Percentiles rank a stretch among this genome's conserved stretches.
Evolutionary conservation across 2,113 vertebrate species (phyloP).

Genomic region (Agapornis roseicollis): DNA sequence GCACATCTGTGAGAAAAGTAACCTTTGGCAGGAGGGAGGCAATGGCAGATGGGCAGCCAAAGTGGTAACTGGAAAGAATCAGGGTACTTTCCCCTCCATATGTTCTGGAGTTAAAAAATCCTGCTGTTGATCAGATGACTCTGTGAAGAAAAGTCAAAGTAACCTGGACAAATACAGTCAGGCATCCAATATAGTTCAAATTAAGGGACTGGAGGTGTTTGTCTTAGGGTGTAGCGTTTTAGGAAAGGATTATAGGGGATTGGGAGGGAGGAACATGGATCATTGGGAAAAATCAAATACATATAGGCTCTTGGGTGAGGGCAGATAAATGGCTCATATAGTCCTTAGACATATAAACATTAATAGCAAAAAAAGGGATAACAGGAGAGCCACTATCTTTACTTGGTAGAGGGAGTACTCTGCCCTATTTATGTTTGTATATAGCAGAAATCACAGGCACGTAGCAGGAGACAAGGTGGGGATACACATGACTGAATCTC

Average conservation of each 20-base stretch:
- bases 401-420: neutral
- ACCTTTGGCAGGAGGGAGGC: neutral
- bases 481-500: neutral
- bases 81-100: neutral
- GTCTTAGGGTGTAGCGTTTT: neutral
- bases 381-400: neutral
- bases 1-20: neutral
- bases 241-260: neutral
- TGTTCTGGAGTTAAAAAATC: neutral
- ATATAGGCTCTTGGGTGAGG: accelerated
- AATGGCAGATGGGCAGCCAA: neutral
- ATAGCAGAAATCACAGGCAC: neutral
- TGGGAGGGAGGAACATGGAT: neutral
- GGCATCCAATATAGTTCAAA: neutral
- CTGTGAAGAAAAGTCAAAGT: neutral
- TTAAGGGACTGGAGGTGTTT: neutral
- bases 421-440: neutral
- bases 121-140: neutral
- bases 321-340: neutral
- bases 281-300: neutral
- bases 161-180: neutral
- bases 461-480: neutral
- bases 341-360: neutral
- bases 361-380: neutral
- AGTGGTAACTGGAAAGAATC: neutral